phyloP scores from a whole-genome alignment of 2,888 invertebrate genomes.

The Chalcosyrphus nemorum region DNA sequence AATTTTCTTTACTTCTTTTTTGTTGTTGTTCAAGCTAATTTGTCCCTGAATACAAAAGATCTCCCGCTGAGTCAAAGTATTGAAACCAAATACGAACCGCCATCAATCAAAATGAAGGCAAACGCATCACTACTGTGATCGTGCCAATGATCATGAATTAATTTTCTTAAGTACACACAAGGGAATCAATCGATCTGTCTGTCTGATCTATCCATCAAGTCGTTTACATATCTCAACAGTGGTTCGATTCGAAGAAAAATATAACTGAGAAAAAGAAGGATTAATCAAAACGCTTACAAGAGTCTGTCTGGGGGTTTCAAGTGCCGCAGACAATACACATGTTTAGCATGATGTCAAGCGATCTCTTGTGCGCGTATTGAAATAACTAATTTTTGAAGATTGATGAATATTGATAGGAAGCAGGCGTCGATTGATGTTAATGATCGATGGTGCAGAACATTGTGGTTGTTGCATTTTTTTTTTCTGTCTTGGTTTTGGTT shows the following conservation, averaged over 20 bases:
- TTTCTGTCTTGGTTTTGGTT: too few relatives aligned
- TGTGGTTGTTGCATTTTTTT: conserved; percentile 14
- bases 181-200: conserved; percentile 69
- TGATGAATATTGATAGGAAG: conserved; percentile 66
- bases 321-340: conserved; percentile 53
- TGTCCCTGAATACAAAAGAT: background rate
- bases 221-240: conserved; percentile 45
- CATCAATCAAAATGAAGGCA: conserved; percentile 50
- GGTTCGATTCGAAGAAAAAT: background rate
- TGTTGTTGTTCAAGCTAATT: background rate
- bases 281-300: conserved; percentile 23
- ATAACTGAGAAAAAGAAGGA: conserved; percentile 11
- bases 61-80: conserved; percentile 42
- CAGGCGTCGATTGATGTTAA: conserved; percentile 68
- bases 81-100: too few relatives aligned
- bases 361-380: conserved; percentile 19
- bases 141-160: conserved; percentile 70
- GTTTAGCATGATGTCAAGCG: conserved; percentile 46
- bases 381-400: conserved; percentile 45
- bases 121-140: conserved; percentile 37
- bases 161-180: conserved; percentile 55
- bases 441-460: conserved; percentile 46
- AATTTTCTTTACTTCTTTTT: background rate
- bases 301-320: conserved; percentile 54
- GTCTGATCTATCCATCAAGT: conserved; percentile 65